Evolutionary conservation across 1,140 invertebrate species (phyloP).

Genomic region (Bombus waltoni): DNA sequence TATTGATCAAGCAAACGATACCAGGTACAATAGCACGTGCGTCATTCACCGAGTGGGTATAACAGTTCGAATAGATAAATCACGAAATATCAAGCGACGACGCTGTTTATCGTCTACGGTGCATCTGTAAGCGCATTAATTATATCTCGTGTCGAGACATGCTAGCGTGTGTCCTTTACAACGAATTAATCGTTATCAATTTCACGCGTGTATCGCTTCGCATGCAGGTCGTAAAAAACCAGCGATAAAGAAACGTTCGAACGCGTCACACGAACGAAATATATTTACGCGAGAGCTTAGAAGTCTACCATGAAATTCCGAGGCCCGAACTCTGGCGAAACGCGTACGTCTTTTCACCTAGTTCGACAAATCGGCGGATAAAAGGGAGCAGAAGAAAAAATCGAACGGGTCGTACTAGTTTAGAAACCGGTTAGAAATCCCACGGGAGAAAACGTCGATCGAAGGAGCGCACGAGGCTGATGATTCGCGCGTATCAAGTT

Average conservation of each 20-base stretch:
- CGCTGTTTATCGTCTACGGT: constrained; percentile 25
- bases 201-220: not conserved
- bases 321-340: not conserved
- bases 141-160: not conserved
- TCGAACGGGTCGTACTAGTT: constrained; percentile 34
- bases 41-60: constrained; percentile 25
- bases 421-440: constrained; percentile 59
- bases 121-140: constrained; percentile 9
- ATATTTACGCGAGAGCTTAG: not conserved
- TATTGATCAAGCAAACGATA: constrained; percentile 46
- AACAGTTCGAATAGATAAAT: not conserved
- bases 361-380: constrained; percentile 39
- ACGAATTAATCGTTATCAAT: constrained; percentile 13
- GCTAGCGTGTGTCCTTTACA: not conserved
- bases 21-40: constrained; percentile 42
- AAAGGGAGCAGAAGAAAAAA: constrained; percentile 16
- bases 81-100: constrained; percentile 31
- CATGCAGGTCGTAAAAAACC: not conserved
- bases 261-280: not conserved
- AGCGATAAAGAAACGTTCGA: not conserved
- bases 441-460: constrained; percentile 34
- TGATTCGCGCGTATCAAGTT: constrained; percentile 31
- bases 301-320: not conserved
- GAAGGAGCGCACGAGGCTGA: not conserved
- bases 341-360: constrained; percentile 39